phyloP scores from a whole-genome alignment of 2,888 invertebrate genomes.

The Ormyrus pomaceus region DNA sequence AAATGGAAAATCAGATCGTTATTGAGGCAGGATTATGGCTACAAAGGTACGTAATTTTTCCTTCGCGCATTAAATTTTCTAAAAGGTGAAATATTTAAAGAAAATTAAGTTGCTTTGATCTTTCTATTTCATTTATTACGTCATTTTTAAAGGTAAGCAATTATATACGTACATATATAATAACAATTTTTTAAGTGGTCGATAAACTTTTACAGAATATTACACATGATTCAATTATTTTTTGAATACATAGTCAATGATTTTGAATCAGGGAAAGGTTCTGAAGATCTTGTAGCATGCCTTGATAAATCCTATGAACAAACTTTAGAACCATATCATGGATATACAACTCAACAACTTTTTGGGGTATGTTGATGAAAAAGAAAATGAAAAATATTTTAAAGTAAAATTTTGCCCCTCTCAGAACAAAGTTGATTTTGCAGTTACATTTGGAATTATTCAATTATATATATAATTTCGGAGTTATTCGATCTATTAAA shows the following conservation, averaged over 20 bases:
- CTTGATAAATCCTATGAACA: conserved; percentile 83
- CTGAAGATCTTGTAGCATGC: conserved; percentile 80
- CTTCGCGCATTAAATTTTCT: not conserved
- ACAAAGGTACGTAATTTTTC: conserved; percentile 78
- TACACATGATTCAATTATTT: conserved; percentile 80
- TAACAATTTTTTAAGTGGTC: not conserved
- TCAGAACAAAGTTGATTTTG: too few species aligned
- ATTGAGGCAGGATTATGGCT: conserved; percentile 85
- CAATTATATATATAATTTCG: not conserved
- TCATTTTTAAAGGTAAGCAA: not conserved
- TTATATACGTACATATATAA: not conserved
- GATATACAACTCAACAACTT: conserved; percentile 85
- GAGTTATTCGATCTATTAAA: not conserved
- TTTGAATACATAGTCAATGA: conserved; percentile 79
- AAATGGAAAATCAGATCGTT: conserved; percentile 76
- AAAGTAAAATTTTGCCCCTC: too few species aligned
- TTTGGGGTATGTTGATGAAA: conserved; percentile 79
- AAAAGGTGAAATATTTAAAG: not conserved
- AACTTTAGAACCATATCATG: conserved; percentile 85
- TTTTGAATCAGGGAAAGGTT: conserved; percentile 74
- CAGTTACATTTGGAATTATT: too few species aligned
- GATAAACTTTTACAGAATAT: conserved; percentile 75
- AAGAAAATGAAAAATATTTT: too few species aligned
- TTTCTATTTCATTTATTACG: not conserved
- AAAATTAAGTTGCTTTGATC: not conserved